Percentiles rank a stretch among this genome's conserved stretches.
phyloP scores from a whole-genome alignment of 1,140 invertebrate species.

The Diploscapter pachys region DNA sequence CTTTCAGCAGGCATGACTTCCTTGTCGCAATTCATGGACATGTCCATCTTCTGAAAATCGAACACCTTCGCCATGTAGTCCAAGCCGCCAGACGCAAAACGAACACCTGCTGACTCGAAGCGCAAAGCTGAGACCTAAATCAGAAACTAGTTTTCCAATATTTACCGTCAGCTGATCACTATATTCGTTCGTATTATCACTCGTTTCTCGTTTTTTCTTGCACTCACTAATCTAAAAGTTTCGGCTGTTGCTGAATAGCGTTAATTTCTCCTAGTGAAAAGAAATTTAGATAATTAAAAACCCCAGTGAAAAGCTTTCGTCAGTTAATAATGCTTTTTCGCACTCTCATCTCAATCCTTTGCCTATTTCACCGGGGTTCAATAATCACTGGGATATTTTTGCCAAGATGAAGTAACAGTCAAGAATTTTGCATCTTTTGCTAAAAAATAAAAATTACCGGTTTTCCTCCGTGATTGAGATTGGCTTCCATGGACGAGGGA shows the following conservation, averaged over 20 bases:
- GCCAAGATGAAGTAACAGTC: background rate
- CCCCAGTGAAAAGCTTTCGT: conserved; percentile 7
- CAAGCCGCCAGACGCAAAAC: conserved; percentile 80
- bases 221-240: background rate
- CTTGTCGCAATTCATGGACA: conserved; percentile 81
- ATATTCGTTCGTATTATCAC: background rate
- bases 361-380: no score
- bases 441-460: conserved; percentile 19
- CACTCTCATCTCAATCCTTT: no score
- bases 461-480: conserved; percentile 34
- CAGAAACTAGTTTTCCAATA: conserved; percentile 12
- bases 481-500: conserved; percentile 34
- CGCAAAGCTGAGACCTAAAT: conserved; percentile 68
- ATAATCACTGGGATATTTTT: background rate
- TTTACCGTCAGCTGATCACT: background rate
- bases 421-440: background rate
- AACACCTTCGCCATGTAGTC: conserved; percentile 94
- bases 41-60: conserved; percentile 98
- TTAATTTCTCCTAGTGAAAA: background rate
- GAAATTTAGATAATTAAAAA: conserved; percentile 27
- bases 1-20: conserved; percentile 87
- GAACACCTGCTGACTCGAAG: conserved; percentile 84
- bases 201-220: background rate
- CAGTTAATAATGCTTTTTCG: no score
- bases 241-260: background rate